A percentile compares a stretch with the other conserved stretches of the same genome.
These are phyloP conservation scores for Pagrus major DNA, from an alignment of 2,113 vertebrate species.

Conservation along the genomic window DNA sequence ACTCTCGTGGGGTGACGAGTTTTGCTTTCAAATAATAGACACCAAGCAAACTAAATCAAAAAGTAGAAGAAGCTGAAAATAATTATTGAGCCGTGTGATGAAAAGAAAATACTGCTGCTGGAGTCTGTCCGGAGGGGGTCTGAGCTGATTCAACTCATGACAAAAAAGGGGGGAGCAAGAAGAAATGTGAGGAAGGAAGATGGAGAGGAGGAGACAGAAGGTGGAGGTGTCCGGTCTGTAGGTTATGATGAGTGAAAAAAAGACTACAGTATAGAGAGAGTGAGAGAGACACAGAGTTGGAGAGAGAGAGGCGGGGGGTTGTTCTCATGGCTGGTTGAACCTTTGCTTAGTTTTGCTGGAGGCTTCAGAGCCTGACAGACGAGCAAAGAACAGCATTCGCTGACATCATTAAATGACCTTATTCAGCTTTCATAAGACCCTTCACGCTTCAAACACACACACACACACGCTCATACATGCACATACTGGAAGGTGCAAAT, in stretches of 20 bases:
- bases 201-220: not conserved
- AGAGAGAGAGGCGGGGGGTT: not conserved
- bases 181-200: constrained; percentile 9
- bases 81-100: constrained; percentile 50
- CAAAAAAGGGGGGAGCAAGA: constrained; percentile 27
- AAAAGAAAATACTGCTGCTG: constrained; percentile 46
- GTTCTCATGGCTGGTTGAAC: constrained; percentile 62
- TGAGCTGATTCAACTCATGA: constrained; percentile 19
- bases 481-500: not conserved
- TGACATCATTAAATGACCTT: constrained; percentile 45
- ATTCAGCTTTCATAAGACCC: constrained; percentile 26
- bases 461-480: not conserved
- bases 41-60: constrained; percentile 31
- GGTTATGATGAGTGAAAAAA: not conserved
- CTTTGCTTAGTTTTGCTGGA: constrained; percentile 44
- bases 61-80: constrained; percentile 35
- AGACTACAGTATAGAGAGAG: not conserved
- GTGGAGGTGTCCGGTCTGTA: not conserved
- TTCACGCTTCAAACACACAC: not conserved
- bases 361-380: constrained; percentile 57
- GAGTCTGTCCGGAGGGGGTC: constrained; percentile 35
- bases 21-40: constrained; percentile 31
- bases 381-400: constrained; percentile 45
- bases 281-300: not conserved
- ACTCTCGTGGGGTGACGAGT: not conserved